Evolutionary conservation across 2,888 invertebrate species (phyloP).

Genomic region (Noctua pronuba): DNA sequence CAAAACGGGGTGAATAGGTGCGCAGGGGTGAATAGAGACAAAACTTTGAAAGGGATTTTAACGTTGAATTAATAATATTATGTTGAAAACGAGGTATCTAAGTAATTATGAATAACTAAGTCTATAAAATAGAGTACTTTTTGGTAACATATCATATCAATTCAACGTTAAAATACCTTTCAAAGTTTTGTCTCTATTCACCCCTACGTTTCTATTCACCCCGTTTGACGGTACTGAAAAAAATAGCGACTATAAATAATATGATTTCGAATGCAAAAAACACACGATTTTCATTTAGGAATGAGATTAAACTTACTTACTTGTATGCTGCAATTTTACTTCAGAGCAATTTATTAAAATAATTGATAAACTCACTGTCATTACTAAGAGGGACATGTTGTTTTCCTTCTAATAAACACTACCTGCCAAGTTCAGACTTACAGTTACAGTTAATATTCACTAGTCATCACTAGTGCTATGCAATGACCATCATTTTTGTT

Average conservation of each 20-base stretch:
- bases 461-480: neutral
- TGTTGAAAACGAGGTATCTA: no score
- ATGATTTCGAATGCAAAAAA: neutral
- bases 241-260: neutral
- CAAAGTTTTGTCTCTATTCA: no score
- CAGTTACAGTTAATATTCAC: neutral
- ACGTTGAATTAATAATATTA: no score
- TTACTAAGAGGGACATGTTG: neutral
- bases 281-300: neutral
- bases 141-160: no score
- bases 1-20: no score
- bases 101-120: no score
- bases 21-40: no score
- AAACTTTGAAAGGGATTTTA: no score
- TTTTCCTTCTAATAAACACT: conserved; percentile 6
- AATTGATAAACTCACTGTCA: neutral
- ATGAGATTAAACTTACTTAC: conserved; percentile 5
- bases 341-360: neutral
- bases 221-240: no score
- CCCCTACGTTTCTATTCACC: no score
- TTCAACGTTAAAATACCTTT: no score
- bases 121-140: no score
- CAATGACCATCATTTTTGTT: neutral
- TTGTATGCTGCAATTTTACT: conserved; percentile 9
- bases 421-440: neutral